Base-by-base conservation (phyloP, 92 coral and sea anemone species). In the Phenganax subtilis region DNA sequence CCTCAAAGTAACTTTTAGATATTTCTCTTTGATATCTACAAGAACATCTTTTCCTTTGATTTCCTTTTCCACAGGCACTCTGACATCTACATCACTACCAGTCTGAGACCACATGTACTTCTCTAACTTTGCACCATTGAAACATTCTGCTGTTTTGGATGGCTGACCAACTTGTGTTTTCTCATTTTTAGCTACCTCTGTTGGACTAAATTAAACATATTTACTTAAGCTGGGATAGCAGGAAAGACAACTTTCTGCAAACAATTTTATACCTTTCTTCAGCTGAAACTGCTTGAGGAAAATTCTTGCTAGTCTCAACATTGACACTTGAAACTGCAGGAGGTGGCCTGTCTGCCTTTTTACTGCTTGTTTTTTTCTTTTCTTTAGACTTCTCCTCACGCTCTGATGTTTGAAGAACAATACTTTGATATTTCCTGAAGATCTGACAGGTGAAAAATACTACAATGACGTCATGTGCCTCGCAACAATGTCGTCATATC, bases 21-120 rank as follows among this genome's bases (percentile, higher is more conserved):
- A 86, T 44, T 85, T 82, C 60, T 75, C 83, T 84, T 87, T 92
- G 2, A 94, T 94, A 73, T 94, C 96, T 54, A 94, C 98, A 57
- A 90, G 85, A 20, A 94, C 85, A 86, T 94, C 97, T 72, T 93
- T 90, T 44, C 92, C 98, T 65, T 91, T 90, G 68, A 94, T 74
- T 31, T 90, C 80, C 10, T 71, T 61, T 9, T 96, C 92, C 57
- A 94, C 91, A 57, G 98, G 98, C 8, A 94, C 89, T 81, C 90
- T 88, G 14, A 94, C 84, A 54, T 94, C 98, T 71, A 94, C 86
- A 58, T 94, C 98, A 71, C 72, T 83, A 31, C 92, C 93, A 61
- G 97, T 88, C 65, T 94, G 98, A 61, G 98, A 91, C 98, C 98
- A 94, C 51, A 89, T 86, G 73, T 94, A 94, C 54, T 81, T 87